Percentiles rank a stretch among this genome's conserved stretches.
Conservation (phyloP, 2,113 vertebrate species). For the Eretmochelys imbricata region DNA sequence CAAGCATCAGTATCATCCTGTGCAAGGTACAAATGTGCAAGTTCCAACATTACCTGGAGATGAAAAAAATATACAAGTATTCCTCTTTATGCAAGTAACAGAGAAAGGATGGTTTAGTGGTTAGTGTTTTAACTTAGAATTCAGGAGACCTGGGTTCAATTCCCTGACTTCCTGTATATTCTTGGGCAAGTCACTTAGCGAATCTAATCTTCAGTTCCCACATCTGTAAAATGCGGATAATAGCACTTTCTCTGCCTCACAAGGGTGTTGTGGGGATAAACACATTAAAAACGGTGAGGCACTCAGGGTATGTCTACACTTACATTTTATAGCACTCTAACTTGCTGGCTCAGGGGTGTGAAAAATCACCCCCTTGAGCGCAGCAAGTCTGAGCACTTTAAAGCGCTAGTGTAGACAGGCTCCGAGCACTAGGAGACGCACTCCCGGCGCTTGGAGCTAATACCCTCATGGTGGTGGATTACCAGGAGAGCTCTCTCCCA, state of each 20-base stretch:
- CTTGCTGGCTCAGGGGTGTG: no score
- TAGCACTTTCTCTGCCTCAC: not conserved
- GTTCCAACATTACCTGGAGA: slow-evolving; percentile 92
- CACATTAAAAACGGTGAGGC: not conserved
- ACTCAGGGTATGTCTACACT: not conserved
- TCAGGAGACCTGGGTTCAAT: not conserved
- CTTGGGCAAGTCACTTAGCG: not conserved
- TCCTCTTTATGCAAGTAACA: not conserved
- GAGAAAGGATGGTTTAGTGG: not conserved
- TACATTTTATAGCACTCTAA: no score
- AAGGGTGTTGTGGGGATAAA: not conserved
- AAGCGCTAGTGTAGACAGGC: no score
- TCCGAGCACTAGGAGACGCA: no score
- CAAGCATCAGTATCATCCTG: slow-evolving; percentile 90
- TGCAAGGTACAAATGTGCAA: slow-evolving; percentile 91
- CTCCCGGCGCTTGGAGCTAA: no score
- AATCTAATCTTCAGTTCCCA: not conserved
- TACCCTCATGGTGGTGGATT: no score
- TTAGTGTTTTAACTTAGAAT: not conserved
- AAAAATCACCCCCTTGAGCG: no score
- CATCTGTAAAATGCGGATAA: slow-evolving; percentile 29
- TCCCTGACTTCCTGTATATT: not conserved
- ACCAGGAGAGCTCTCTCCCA: no score
- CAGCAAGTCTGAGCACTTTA: no score
- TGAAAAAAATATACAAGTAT: not conserved